Percentiles rank a stretch among this genome's conserved stretches.
Conservation (phyloP, 2,888 invertebrate species). For the Drosophila cognata region DNA sequence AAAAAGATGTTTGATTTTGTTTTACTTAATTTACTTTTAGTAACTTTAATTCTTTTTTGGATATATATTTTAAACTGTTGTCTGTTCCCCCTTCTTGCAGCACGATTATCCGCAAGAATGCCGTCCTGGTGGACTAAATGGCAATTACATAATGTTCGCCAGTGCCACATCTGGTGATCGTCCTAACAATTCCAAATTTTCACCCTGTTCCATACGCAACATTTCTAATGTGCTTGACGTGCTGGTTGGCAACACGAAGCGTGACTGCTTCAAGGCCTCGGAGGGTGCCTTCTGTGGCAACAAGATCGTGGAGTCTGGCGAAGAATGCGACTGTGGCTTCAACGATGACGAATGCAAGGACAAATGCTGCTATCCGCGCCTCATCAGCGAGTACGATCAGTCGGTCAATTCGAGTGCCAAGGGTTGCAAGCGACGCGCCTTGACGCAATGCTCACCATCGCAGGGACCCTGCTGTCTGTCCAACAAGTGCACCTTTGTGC, state of each 20-base stretch:
- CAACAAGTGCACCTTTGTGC: conserved; percentile 91
- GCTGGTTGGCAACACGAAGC: conserved; percentile 94
- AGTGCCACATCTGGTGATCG: conserved; percentile 99
- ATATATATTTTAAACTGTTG: background rate
- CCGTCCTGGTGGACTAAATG: conserved; percentile 94
- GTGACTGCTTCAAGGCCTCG: conserved; percentile 96
- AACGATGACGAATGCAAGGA: conserved; percentile 95
- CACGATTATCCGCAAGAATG: conserved; percentile 97
- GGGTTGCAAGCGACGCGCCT: conserved; percentile 91
- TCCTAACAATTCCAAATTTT: conserved; percentile 99
- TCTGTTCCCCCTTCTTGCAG: conserved; percentile 85
- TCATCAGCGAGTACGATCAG: conserved; percentile 89
- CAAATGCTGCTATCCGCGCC: conserved; percentile 96
- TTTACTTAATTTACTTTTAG: background rate
- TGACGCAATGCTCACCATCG: conserved; percentile 94
- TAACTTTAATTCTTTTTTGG: background rate
- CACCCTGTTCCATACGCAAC: conserved; percentile 96
- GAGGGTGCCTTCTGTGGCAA: conserved; percentile 99
- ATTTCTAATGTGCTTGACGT: conserved; percentile 97
- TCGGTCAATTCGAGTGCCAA: conserved; percentile 89
- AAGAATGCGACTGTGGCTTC: conserved; percentile 99
- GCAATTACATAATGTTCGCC: conserved; percentile 99
- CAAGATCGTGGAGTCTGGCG: conserved; percentile 98
- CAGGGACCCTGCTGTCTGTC: conserved; percentile 98
- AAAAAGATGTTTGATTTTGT: background rate